These are phyloP conservation scores for Adelges cooleyi DNA, from an alignment of 1,140 invertebrate species.

Conservation along the genomic window DNA sequence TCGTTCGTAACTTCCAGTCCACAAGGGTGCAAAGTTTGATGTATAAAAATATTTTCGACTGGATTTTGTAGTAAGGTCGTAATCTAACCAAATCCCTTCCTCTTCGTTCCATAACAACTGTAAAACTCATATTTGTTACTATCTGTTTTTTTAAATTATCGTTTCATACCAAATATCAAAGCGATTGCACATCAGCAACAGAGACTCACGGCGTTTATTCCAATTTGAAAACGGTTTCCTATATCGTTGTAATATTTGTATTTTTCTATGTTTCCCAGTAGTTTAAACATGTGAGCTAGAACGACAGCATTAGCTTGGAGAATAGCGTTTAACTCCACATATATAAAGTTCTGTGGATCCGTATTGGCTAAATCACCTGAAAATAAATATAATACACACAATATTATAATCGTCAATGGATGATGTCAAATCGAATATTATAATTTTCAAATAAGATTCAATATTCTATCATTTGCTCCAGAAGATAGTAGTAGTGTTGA, in stretches of 20 bases:
- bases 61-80: slow-evolving; percentile 40
- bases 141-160: too few relatives aligned
- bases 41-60: slow-evolving; percentile 54
- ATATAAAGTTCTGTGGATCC: slow-evolving; percentile 55
- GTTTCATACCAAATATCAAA: too few relatives aligned
- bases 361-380: slow-evolving; percentile 45
- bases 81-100: slow-evolving; percentile 65
- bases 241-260: slow-evolving; percentile 41
- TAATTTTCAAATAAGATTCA: too few relatives aligned
- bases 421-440: too few relatives aligned
- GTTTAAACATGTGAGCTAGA: slow-evolving; percentile 44
- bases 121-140: background rate
- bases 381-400: too few relatives aligned
- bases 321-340: slow-evolving; percentile 76
- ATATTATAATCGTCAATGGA: too few relatives aligned
- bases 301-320: slow-evolving; percentile 52
- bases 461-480: too few relatives aligned
- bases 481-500: too few relatives aligned
- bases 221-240: slow-evolving; percentile 39
- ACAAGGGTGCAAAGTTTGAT: slow-evolving; percentile 61
- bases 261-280: slow-evolving; percentile 42
- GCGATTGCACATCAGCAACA: too few relatives aligned
- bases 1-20: slow-evolving; percentile 45
- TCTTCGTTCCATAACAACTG: slow-evolving; percentile 57
- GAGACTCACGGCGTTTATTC: slow-evolving; percentile 37